Conservation (phyloP, 2,888 invertebrate species). For the Lepetodrilus schrolli region DNA sequence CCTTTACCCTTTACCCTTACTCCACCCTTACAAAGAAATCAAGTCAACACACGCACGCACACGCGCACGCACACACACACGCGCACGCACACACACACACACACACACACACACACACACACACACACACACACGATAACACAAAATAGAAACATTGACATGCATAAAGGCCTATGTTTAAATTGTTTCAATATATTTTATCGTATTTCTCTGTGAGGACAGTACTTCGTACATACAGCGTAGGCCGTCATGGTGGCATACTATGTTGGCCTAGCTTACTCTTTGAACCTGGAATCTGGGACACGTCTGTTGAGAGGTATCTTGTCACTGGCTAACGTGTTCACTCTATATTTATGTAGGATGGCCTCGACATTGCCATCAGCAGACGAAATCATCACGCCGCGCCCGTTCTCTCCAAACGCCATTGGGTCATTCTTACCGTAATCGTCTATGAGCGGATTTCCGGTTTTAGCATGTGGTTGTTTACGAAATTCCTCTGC, state of each 20-base stretch:
- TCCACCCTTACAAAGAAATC: too few species aligned
- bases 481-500: conserved; percentile 47
- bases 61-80: too few species aligned
- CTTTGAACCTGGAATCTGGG: conserved; percentile 61
- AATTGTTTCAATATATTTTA: too few species aligned
- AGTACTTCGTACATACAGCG: not conserved
- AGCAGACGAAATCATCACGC: conserved; percentile 46
- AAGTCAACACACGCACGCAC: too few species aligned
- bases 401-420: conserved; percentile 56
- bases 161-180: too few species aligned
- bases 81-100: too few species aligned
- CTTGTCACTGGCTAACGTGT: conserved; percentile 59
- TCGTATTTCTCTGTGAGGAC: too few species aligned
- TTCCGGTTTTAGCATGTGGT: conserved; percentile 47
- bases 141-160: too few species aligned
- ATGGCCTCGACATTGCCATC: conserved; percentile 38
- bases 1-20: too few species aligned
- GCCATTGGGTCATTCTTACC: conserved; percentile 49
- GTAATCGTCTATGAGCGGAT: conserved; percentile 58
- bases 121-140: too few species aligned
- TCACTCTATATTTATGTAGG: conserved; percentile 49
- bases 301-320: conserved; percentile 62
- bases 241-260: not conserved
- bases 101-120: too few species aligned
- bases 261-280: conserved; percentile 42